Evolutionary conservation across 1,140 invertebrate genomes (phyloP).

Genomic region (Drosophila trapezifrons): DNA sequence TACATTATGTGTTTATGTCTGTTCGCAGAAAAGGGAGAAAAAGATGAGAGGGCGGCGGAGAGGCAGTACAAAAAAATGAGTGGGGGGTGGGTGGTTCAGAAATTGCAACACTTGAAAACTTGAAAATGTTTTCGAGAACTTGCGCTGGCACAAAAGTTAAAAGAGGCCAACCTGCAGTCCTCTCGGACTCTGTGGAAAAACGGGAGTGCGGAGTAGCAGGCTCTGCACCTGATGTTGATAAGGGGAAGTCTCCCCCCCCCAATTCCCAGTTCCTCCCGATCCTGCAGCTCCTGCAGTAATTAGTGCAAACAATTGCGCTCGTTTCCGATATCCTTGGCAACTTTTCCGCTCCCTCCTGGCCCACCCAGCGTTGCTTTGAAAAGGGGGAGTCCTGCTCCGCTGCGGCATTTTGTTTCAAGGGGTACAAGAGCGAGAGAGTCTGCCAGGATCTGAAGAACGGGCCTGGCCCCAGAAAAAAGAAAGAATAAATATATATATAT

Average conservation of each 20-base stretch:
- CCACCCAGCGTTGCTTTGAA: not conserved
- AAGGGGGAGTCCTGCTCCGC: not conserved
- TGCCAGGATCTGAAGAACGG: conserved; percentile 7
- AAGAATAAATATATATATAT: conserved; percentile 7
- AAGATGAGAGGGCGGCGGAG: not conserved
- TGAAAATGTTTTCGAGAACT: conserved; percentile 79
- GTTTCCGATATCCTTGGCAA: conserved; percentile 64
- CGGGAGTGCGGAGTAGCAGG: conserved; percentile 1
- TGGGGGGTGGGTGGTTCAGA: conserved; percentile 23
- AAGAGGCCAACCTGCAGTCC: conserved; percentile 60
- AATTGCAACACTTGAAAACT: conserved; percentile 80
- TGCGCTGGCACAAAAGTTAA: conserved; percentile 58
- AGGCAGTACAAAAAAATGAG: conserved; percentile 11
- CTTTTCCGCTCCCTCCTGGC: conserved; percentile 16
- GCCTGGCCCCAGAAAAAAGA: conserved; percentile 1
- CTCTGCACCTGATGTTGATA: conserved; percentile 20
- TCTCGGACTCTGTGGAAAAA: conserved; percentile 8
- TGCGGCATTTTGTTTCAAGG: conserved; percentile 70
- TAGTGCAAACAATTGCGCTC: conserved; percentile 79
- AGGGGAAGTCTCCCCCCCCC: not conserved
- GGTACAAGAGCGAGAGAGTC: not conserved
- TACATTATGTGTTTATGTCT: conserved; percentile 77
- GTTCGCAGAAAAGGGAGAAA: not conserved
- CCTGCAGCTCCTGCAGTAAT: conserved; percentile 58
- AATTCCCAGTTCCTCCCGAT: not conserved